Percentiles rank a stretch among this genome's conserved stretches.
Evolutionary conservation across 2,888 invertebrate species (phyloP).

Genomic region (Drosophila kambysellisi): DNA sequence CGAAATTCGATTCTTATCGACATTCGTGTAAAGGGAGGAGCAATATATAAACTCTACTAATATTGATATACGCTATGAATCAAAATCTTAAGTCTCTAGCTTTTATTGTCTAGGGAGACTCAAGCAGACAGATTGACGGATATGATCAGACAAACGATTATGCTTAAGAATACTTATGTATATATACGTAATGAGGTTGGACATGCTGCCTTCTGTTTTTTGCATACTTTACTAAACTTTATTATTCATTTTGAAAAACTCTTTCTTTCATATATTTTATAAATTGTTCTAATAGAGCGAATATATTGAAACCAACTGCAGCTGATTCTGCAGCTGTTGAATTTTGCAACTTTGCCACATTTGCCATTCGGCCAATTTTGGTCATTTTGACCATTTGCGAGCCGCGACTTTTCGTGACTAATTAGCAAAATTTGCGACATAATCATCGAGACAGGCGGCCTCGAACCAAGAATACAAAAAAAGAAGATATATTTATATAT

Average conservation of each 20-base stretch:
- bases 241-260: neutral
- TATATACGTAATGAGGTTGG: neutral
- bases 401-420: slow-evolving; percentile 68
- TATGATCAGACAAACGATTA: neutral
- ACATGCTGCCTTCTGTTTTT: neutral
- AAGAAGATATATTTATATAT: neutral
- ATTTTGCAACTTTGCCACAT: slow-evolving; percentile 16
- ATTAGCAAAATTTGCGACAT: slow-evolving; percentile 72
- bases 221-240: neutral
- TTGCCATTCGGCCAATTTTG: slow-evolving; percentile 57
- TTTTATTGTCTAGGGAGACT: neutral
- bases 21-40: neutral
- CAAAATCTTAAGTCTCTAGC: neutral
- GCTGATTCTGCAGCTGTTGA: slow-evolving; percentile 40
- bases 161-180: neutral
- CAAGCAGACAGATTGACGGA: neutral
- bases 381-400: slow-evolving; percentile 67
- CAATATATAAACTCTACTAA: neutral
- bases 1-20: neutral
- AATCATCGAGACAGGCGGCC: slow-evolving; percentile 28
- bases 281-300: slow-evolving; percentile 3
- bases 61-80: neutral
- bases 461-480: slow-evolving; percentile 17
- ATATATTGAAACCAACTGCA: slow-evolving; percentile 31
- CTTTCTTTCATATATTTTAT: neutral